phyloP scores from a whole-genome alignment of 2,113 vertebrate species.

The Philantomba maxwellii region DNA sequence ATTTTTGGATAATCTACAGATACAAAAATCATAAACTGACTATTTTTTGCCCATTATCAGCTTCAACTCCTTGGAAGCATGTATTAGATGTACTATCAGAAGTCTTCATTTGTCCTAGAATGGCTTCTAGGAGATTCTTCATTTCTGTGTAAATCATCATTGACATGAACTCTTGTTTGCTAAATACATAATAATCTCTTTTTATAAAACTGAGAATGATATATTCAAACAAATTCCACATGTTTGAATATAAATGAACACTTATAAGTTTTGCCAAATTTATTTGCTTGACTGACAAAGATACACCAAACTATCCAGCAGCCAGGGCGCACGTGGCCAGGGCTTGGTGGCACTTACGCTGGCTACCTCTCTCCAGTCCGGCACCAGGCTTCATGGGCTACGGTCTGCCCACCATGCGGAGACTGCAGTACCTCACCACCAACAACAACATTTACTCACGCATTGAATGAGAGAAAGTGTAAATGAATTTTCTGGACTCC shows the following conservation, averaged over 20 bases:
- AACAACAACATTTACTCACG: background rate
- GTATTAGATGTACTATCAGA: rapidly evolving
- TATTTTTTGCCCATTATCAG: background rate
- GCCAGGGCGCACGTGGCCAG: rapidly evolving
- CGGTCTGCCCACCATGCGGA: background rate
- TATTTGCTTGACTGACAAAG: background rate
- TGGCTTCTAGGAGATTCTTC: background rate
- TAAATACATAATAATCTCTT: background rate
- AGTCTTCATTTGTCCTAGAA: background rate
- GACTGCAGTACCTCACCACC: too few species aligned
- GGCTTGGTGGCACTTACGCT: background rate
- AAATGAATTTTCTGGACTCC: background rate
- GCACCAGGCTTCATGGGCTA: background rate
- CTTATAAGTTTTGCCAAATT: background rate
- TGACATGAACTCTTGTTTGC: background rate
- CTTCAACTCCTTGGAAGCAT: background rate
- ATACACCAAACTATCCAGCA: background rate
- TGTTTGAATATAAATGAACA: background rate
- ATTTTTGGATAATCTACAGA: background rate
- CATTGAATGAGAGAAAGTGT: background rate
- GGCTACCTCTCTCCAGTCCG: rapidly evolving
- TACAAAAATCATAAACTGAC: background rate
- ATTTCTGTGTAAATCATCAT: background rate
- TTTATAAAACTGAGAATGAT: background rate
- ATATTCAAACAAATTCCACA: background rate